These are phyloP conservation scores for Trachelus troglodyta DNA, from an alignment of 2,888 invertebrate species.

Conservation along the genomic window DNA sequence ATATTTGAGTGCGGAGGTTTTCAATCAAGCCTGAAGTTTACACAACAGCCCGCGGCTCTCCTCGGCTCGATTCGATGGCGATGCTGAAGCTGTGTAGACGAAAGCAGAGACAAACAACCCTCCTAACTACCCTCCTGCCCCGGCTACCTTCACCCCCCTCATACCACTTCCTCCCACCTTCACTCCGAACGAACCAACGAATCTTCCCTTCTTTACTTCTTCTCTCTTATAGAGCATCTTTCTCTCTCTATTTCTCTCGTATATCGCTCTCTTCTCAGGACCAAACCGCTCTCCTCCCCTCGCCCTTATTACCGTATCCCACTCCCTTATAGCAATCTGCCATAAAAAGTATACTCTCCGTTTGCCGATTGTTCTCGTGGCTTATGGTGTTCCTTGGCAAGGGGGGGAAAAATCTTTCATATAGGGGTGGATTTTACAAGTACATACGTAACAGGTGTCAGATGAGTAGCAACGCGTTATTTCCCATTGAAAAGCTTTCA, in stretches of 20 bases:
- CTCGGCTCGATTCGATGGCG: constrained; percentile 53
- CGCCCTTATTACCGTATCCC: background rate
- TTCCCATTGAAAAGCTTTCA: background rate
- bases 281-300: background rate
- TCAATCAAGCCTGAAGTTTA: constrained; percentile 62
- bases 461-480: constrained; percentile 14
- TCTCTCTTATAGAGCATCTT: background rate
- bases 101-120: constrained; percentile 57
- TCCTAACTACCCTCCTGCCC: constrained; percentile 41
- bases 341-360: background rate
- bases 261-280: constrained; percentile 22
- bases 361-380: background rate
- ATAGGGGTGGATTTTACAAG: background rate
- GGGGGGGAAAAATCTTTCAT: background rate
- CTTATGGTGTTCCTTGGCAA: background rate
- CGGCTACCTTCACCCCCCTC: constrained; percentile 31
- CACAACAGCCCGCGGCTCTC: constrained; percentile 60
- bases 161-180: constrained; percentile 19
- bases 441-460: constrained; percentile 15
- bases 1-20: constrained; percentile 63
- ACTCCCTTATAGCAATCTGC: background rate
- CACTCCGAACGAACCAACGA: background rate
- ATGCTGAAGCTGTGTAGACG: constrained; percentile 50
- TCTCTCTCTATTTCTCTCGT: background rate
- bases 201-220: background rate